These are phyloP conservation scores for Desmophyllum pertusum DNA, from an alignment of 92 coral and sea anemone genomes.

Conservation along the genomic window DNA sequence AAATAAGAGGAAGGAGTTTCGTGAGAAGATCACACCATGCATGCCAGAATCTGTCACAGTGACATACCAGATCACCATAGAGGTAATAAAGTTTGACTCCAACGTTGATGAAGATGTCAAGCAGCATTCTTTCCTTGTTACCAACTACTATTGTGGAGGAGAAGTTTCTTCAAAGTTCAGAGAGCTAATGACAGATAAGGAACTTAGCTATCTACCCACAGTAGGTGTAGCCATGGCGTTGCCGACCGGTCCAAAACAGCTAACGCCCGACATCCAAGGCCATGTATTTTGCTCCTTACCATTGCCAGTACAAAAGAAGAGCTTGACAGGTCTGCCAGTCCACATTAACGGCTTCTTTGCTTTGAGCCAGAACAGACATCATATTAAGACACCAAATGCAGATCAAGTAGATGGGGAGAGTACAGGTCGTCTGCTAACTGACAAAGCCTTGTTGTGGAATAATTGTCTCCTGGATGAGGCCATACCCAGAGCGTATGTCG, in stretches of 20 bases:
- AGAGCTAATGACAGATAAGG: conserved; percentile 47
- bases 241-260: neutral
- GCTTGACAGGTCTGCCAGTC: conserved; percentile 85
- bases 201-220: conserved; percentile 73
- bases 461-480: conserved; percentile 59
- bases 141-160: conserved; percentile 63
- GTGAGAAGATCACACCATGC: conserved; percentile 18
- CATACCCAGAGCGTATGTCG: conserved; percentile 63
- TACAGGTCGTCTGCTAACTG: conserved; percentile 27
- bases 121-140: conserved; percentile 57
- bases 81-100: conserved; percentile 20
- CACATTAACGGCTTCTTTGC: conserved; percentile 88
- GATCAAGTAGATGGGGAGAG: conserved; percentile 48
- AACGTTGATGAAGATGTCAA: neutral
- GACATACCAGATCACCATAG: conserved; percentile 47
- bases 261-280: conserved; percentile 36
- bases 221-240: conserved; percentile 86
- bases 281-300: conserved; percentile 80
- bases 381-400: conserved; percentile 73
- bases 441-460: conserved; percentile 68
- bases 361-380: conserved; percentile 77
- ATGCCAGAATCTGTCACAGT: conserved; percentile 44
- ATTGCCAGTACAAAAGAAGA: conserved; percentile 65
- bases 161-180: conserved; percentile 43
- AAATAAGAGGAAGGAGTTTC: conserved; percentile 61